Evolutionary conservation across 2,113 vertebrate species (phyloP).

Genomic region (Tinamus guttatus): DNA sequence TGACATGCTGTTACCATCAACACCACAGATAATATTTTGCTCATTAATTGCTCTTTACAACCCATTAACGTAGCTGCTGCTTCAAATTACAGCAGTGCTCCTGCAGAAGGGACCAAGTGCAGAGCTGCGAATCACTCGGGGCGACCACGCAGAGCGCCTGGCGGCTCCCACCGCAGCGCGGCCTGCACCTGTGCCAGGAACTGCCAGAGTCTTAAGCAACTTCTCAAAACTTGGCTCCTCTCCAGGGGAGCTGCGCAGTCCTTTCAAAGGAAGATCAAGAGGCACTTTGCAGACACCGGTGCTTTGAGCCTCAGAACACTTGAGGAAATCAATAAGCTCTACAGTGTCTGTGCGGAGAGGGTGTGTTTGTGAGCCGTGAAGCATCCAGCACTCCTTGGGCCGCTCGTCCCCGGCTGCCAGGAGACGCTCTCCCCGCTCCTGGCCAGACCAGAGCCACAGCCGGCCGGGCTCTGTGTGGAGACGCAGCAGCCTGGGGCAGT

Average conservation of each 20-base stretch:
- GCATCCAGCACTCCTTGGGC: background rate
- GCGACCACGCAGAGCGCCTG: background rate
- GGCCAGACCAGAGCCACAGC: no score
- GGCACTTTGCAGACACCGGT: background rate
- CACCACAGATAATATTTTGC: constrained; percentile 64
- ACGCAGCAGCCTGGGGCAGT: no score
- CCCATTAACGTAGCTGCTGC: constrained; percentile 39
- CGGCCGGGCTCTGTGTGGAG: no score
- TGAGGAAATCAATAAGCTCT: background rate
- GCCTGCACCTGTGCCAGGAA: background rate
- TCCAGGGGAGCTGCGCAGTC: background rate
- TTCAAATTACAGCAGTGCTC: constrained; percentile 24
- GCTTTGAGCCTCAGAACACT: background rate
- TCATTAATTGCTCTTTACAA: constrained; percentile 65
- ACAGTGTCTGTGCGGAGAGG: background rate
- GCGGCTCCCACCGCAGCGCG: no score
- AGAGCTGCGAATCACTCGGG: constrained; percentile 51
- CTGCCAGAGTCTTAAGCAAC: background rate
- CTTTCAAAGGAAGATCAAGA: constrained; percentile 16
- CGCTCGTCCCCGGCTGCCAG: background rate
- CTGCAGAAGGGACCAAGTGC: constrained; percentile 29
- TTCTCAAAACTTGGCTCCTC: constrained; percentile 1
- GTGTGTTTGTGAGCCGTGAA: background rate
- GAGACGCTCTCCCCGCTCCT: no score
- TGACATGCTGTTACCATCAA: constrained; percentile 48